Evolutionary conservation across 1,140 invertebrate species (phyloP).

Genomic region (Drosophila kurseongensis): DNA sequence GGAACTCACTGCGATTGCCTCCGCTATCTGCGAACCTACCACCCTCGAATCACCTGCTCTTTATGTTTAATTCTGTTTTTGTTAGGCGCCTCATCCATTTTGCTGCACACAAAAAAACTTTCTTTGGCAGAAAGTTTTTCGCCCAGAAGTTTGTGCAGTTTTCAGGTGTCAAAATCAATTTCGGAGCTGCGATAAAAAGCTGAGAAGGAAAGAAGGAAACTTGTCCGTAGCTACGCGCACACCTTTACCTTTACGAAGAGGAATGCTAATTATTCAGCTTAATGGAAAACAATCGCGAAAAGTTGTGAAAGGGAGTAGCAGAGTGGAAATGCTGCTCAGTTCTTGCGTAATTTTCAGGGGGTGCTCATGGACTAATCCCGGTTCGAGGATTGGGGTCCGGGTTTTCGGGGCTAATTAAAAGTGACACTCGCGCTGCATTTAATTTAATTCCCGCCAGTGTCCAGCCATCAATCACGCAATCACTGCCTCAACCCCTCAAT

Average conservation of each 20-base stretch:
- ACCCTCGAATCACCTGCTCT: conserved; percentile 15
- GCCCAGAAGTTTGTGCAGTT: conserved; percentile 45
- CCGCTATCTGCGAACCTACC: no score
- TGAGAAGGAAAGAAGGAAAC: conserved; percentile 23
- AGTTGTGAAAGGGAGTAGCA: conserved; percentile 20
- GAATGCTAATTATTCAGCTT: conserved; percentile 70
- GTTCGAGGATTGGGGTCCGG: background rate
- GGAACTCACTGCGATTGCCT: conserved; percentile 12
- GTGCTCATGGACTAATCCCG: conserved; percentile 4
- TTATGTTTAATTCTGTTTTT: conserved; percentile 67
- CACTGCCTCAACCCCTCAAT: conserved; percentile 9
- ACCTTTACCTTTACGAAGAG: conserved; percentile 23
- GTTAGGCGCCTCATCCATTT: conserved; percentile 67
- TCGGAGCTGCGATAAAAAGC: conserved; percentile 43
- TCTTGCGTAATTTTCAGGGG: conserved; percentile 15
- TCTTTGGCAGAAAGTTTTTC: conserved; percentile 42
- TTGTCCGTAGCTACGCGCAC: conserved; percentile 2
- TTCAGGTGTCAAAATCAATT: conserved; percentile 80
- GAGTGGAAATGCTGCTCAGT: conserved; percentile 28
- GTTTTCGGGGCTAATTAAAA: conserved; percentile 45
- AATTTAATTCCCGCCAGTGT: conserved; percentile 55
- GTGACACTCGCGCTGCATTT: conserved; percentile 48
- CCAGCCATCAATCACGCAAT: conserved; percentile 56
- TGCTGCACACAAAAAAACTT: conserved; percentile 28
- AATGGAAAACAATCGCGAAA: conserved; percentile 66